These are phyloP conservation scores for Dallia pectoralis DNA, from an alignment of 2,797 vertebrate genomes.

Conservation along the genomic window DNA sequence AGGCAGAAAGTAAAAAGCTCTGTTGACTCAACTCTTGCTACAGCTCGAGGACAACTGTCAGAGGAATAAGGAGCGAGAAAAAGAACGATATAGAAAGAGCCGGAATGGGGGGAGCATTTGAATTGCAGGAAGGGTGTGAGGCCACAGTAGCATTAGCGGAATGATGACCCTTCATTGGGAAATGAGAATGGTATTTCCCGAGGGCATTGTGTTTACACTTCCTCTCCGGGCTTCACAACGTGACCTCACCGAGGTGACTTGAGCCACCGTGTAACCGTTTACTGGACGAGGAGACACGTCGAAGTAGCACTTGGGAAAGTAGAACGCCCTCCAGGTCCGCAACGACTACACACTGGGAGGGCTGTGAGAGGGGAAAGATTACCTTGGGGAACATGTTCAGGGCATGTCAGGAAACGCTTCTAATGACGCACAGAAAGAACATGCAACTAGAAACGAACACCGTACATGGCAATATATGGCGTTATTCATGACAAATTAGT, in stretches of 20 bases:
- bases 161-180: constrained; percentile 59
- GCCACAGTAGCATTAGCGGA: constrained; percentile 33
- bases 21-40: not conserved
- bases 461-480: not conserved
- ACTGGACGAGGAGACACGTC: not conserved
- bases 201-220: constrained; percentile 71
- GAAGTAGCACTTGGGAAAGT: not conserved
- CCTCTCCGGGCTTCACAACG: constrained; percentile 45
- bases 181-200: constrained; percentile 52
- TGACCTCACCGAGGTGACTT: constrained; percentile 11
- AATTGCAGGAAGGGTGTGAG: constrained; percentile 70
- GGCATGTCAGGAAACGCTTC: not conserved
- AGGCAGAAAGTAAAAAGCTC: not conserved
- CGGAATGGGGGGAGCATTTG: constrained; percentile 24
- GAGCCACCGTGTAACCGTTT: not conserved
- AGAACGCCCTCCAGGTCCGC: not conserved
- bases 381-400: not conserved
- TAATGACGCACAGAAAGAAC: not conserved
- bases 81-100: constrained; percentile 1
- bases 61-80: constrained; percentile 27
- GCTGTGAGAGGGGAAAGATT: too few relatives aligned
- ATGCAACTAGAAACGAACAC: not conserved
- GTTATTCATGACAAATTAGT: not conserved
- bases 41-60: constrained; percentile 30
- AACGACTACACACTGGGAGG: not conserved